Conservation (phyloP, 1,140 invertebrate species). For the honey bee (Apis mellifera) region DNA sequence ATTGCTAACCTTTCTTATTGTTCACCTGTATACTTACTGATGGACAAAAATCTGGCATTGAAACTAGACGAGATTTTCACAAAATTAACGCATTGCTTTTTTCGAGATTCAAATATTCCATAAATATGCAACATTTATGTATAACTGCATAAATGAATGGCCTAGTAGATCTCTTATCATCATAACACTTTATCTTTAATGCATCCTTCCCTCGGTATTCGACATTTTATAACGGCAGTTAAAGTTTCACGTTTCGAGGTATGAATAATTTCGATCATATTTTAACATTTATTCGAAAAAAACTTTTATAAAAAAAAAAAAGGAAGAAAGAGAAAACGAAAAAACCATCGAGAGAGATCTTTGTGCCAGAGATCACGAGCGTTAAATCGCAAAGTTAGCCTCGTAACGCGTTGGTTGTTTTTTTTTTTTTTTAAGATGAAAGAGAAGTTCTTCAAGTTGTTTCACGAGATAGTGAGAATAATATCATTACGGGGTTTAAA, state of each 20-base stretch:
- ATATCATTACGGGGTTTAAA: neutral
- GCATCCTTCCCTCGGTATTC: neutral
- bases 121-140: neutral
- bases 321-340: too few relatives aligned
- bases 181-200: neutral
- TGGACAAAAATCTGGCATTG: neutral
- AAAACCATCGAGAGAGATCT: neutral
- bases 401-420: neutral
- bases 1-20: neutral
- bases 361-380: neutral
- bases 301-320: neutral
- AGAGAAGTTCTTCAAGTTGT: neutral
- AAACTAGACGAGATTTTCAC: too few relatives aligned
- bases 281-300: neutral
- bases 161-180: neutral
- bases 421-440: neutral
- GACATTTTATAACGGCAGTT: neutral
- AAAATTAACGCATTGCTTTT: neutral
- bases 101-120: neutral
- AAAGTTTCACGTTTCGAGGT: neutral
- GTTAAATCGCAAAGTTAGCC: neutral
- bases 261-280: neutral
- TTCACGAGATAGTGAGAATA: neutral
- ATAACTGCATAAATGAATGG: neutral
- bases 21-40: neutral